A percentile compares a stretch with the other conserved stretches of the same genome.
These are phyloP conservation scores for Propithecus perrieri DNA, from an alignment of 2,797 vertebrate genomes.

Conservation along the genomic window DNA sequence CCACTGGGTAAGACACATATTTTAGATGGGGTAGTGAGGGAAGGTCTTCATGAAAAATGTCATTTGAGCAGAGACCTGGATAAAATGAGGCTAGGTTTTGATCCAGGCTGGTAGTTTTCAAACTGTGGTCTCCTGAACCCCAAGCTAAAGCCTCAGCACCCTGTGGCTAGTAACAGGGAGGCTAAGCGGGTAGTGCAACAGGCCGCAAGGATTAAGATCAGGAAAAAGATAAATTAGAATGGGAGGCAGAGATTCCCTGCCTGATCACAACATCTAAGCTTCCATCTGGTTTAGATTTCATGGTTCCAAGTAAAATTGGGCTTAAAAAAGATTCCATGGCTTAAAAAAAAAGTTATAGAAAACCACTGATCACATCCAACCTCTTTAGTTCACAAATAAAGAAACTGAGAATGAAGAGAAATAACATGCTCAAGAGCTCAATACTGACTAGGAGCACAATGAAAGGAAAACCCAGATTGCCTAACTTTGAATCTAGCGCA, in stretches of 20 bases:
- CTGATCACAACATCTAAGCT: background rate
- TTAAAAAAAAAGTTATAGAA: background rate
- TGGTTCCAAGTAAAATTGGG: background rate
- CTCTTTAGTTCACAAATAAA: background rate
- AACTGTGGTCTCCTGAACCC: background rate
- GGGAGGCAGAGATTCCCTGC: background rate
- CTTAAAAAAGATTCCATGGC: background rate
- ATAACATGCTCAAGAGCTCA: background rate
- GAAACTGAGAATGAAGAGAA: background rate
- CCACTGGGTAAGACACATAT: background rate
- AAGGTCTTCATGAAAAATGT: background rate
- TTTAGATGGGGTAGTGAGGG: background rate
- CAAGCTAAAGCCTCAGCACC: background rate
- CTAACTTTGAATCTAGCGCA: background rate
- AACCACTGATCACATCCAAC: accelerated
- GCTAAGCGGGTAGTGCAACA: accelerated
- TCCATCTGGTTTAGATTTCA: background rate
- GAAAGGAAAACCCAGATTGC: background rate
- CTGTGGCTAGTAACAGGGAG: background rate
- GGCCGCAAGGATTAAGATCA: background rate
- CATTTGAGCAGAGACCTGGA: background rate
- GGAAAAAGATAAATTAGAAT: background rate
- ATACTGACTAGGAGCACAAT: accelerated
- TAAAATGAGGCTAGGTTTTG: background rate
- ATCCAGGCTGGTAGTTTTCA: background rate